Base-by-base conservation (phyloP, 35 echinoderm and acorn worm species). In the Apostichopus parvimensis region DNA sequence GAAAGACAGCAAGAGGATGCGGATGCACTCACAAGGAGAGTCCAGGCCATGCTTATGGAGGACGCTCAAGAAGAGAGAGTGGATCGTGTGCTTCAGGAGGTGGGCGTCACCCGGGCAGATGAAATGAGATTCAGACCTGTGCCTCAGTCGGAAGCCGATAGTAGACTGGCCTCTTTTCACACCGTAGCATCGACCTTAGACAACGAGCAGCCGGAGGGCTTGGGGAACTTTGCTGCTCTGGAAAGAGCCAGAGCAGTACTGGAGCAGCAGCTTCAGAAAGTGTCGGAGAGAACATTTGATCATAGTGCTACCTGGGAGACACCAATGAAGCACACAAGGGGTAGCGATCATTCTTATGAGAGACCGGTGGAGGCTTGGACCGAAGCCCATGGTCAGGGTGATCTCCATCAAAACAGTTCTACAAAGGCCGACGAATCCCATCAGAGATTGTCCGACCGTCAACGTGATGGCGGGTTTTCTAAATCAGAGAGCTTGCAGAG, bases 231-330 rank as follows among this genome's bases (percentile, higher is more conserved):
- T 94, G 79, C n/a, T 66, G 93, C 93, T 28, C 56, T 90, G 0
- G 77, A 83, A 17, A 81, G 58, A 73, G 88, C 93, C 17, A 81
- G 87, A 61, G 80, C 88, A 72, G 68, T 90, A 5, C 56, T 94
- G 56, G 77, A 88, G 68, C 62, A 94, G 4, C 93, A 94, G 22
- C 53, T 94, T 21, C 93, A 90, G 15, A 90, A 64, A 57, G 87
- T 77, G 0, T 52, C 93, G 45, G 87, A 94, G 10, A 90, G 87
- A 14, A 90, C 57, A 20, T 94, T 94, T 91, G 93, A 94, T 68
- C 93, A 94, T 17, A 94, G 93, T 28, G 73, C 87, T 21, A 77
- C 53, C 1, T 91, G 89, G 89, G 72, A 91, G 54, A 91, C 89
- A 61, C 89, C 89, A 91, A 59, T 7, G 26, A 91, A 59, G 55